Conservation (phyloP, 2,888 invertebrate species). For the Cephalotes varians region DNA sequence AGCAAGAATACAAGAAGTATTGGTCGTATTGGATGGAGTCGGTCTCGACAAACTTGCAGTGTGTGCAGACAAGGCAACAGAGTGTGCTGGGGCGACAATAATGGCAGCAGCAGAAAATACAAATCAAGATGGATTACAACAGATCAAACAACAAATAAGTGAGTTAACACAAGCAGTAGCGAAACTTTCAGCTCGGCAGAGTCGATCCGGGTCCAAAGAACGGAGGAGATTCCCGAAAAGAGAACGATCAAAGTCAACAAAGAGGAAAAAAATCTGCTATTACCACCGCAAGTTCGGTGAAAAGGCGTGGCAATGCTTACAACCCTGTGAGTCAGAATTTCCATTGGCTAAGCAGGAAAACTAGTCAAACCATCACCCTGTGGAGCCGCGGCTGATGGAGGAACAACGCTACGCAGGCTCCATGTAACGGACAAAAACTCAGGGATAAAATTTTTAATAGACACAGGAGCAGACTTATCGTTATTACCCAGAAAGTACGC, state of each 20-base stretch:
- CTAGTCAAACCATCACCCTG: background rate
- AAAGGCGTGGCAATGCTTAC: background rate
- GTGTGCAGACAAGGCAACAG: conserved; percentile 8
- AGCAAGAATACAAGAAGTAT: background rate
- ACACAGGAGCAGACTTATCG: conserved; percentile 17
- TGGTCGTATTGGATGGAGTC: background rate
- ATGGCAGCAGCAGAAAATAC: background rate
- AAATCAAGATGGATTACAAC: background rate
- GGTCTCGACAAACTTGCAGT: background rate
- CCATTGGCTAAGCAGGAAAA: background rate
- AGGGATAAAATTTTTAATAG: background rate
- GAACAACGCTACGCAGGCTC: background rate
- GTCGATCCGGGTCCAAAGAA: background rate
- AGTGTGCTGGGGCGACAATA: background rate
- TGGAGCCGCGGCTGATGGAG: background rate
- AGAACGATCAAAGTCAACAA: too few relatives aligned
- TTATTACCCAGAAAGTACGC: background rate
- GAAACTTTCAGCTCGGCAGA: background rate
- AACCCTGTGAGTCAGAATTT: background rate
- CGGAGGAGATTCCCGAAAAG: too few relatives aligned
- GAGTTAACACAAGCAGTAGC: background rate
- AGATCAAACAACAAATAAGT: background rate
- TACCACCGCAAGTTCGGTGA: background rate
- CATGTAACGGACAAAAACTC: background rate
- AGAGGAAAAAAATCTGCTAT: too few relatives aligned